Conservation (phyloP, 2,888 invertebrate species). For the Conistra vaccinii region DNA sequence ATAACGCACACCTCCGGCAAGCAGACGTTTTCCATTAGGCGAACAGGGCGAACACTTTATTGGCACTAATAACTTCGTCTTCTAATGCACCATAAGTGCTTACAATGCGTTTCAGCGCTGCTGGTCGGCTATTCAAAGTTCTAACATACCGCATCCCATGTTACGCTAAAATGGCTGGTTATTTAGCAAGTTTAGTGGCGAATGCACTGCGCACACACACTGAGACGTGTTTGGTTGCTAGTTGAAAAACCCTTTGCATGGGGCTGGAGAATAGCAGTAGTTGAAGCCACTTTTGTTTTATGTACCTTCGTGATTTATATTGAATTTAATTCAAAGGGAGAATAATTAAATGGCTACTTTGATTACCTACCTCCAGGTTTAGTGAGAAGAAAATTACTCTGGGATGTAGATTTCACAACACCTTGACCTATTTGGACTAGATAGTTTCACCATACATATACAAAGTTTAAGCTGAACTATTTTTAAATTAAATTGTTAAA, state of each 20-base stretch:
- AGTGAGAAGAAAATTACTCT: too few species aligned
- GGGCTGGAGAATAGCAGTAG: constrained; percentile 35
- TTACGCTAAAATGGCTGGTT: constrained; percentile 60
- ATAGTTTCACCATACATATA: too few species aligned
- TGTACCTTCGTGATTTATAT: too few species aligned
- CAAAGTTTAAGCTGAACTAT: too few species aligned
- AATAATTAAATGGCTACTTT: too few species aligned
- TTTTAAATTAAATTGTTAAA: too few species aligned
- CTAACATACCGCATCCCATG: constrained; percentile 55
- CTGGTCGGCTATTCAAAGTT: constrained; percentile 66
- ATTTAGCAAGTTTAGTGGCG: constrained; percentile 61
- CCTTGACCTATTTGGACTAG: too few species aligned
- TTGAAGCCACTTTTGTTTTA: background rate
- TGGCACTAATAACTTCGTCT: constrained; percentile 70
- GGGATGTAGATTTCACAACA: too few species aligned
- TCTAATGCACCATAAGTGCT: constrained; percentile 72
- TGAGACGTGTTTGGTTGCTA: constrained; percentile 11
- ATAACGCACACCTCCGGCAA: constrained; percentile 66
- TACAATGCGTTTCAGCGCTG: constrained; percentile 63
- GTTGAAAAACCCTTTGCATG: constrained; percentile 40
- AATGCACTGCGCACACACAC: constrained; percentile 48
- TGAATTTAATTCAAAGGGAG: too few species aligned
- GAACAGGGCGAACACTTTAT: constrained; percentile 67
- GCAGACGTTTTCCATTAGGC: constrained; percentile 76
- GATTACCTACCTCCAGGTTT: too few species aligned